Evolutionary conservation across 2,797 vertebrate genomes (phyloP), one percentile per base, ranked within the genome.

Genomic region (Gephyroberyx darwinii): DNA sequence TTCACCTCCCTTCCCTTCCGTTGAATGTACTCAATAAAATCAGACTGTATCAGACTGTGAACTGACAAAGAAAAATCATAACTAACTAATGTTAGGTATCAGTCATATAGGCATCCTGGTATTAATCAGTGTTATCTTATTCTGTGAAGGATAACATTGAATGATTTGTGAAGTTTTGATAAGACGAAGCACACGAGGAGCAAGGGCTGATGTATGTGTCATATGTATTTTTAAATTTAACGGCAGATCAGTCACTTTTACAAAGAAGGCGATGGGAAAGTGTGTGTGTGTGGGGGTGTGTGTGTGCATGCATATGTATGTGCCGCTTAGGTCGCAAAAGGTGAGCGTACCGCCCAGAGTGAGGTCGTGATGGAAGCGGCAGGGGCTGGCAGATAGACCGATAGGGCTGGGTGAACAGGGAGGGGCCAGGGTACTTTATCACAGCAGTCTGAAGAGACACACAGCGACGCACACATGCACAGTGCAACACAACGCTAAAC

Each of bases 381-480:
- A 51, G 31, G 65, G 64, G 35, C 69, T 48, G 43, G n/a, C 20
- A 79, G 86, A 89, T 82, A 55, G 82, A 83, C 75, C 30, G 86
- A 91, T 86, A 86, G 76, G 75, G 39, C 70, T 43, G 75, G 50
- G 58, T 71, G 77, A 84, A 87, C 83, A 75, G 64, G 75, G 81
- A 72, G 68, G 47, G 72, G 54, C 71, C 69, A 17, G 51, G 50
- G 66, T 69, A 6, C 79, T 89, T 90, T 65, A 88, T 90, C 89
- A 88, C 54, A 43, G 43, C 64, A 67, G 78, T 71, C 75, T 84
- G 66, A 76, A 37, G 33, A 83, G 5, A 67, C 66, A 62, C 68
- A 61, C 13, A 53, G 16, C 45, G 30, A 51, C 53, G 9, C 45
- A 22, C 39, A 55, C 71, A 56, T 39, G 59, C 51, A 41, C 51